Percentiles rank a stretch among this genome's conserved stretches.
These are phyloP conservation scores for Euzophera pinguis DNA, from an alignment of 2,888 invertebrate genomes.

Conservation along the genomic window DNA sequence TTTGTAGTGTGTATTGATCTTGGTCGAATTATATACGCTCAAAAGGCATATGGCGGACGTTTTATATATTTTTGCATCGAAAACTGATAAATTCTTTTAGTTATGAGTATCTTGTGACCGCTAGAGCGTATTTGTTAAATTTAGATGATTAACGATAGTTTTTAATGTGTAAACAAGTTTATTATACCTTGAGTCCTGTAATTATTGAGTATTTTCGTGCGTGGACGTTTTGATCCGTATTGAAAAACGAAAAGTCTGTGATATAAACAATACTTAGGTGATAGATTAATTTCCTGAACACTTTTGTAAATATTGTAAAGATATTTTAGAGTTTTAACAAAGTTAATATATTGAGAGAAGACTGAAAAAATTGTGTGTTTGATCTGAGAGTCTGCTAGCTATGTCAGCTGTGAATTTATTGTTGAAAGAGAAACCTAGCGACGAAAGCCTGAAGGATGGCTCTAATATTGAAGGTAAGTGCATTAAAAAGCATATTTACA, in stretches of 20 bases:
- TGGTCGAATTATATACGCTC: conserved; percentile 59
- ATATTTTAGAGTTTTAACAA: conserved; percentile 74
- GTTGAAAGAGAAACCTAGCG: conserved; percentile 73
- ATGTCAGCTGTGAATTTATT: conserved; percentile 78
- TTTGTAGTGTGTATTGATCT: conserved; percentile 25
- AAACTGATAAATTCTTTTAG: conserved; percentile 80
- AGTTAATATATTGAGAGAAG: conserved; percentile 75
- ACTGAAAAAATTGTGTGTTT: conserved; percentile 65
- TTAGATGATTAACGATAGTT: conserved; percentile 77
- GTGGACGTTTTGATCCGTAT: conserved; percentile 81
- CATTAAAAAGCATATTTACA: conserved; percentile 6
- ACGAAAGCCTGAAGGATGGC: conserved; percentile 65
- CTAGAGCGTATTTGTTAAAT: conserved; percentile 76
- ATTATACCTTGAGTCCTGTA: conserved; percentile 75
- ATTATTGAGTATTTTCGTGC: conserved; percentile 78
- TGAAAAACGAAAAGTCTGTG: conserved; percentile 82
- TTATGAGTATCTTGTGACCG: conserved; percentile 79
- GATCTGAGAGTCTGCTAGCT: conserved; percentile 59
- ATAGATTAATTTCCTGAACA: conserved; percentile 75
- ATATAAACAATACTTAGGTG: conserved; percentile 80
- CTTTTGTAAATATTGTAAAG: conserved; percentile 77
- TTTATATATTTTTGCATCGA: conserved; percentile 80
- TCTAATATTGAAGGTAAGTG: conserved; percentile 63
- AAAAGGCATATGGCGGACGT: conserved; percentile 81
- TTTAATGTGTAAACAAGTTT: conserved; percentile 79